Evolutionary conservation across 2,797 vertebrate genomes (phyloP), one percentile per base, ranked within the genome.

Genomic region (Enteromius fasciolatus): DNA sequence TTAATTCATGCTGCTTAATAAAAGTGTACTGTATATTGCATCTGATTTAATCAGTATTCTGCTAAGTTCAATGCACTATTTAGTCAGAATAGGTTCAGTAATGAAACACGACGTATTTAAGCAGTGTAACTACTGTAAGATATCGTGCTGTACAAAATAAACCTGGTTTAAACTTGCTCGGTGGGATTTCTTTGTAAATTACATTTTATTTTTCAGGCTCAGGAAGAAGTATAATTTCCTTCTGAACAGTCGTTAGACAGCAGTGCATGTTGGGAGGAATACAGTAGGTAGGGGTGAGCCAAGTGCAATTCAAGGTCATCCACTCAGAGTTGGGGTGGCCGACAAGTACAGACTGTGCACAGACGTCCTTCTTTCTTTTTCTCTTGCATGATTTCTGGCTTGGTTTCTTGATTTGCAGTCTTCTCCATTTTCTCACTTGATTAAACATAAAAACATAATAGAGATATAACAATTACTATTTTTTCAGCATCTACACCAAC

Each of bases 271-370:
- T 84, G 61, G 86, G 87, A 91, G 77, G 68, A 48, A 72, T 68
- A 75, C 82, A 89, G 92, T 88, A 84, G 81, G 36, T 81, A 87
- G 88, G 90, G 92, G 88, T 93, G 91, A 90, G 84, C 90, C 89
- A 87, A 92, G 88, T 89, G 83, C 89, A 88, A 78, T 64, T 25
- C 83, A 81, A 88, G 74, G 82, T 88, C 70, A 79, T 89, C 83
- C 78, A 75, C 83, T 89, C 73, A 74, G 82, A 15, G 2, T 75
- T 83, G 61, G 11, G 64, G 89, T 84, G 87, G 68, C 70, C 48
- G 25, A 39, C 82, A 80, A 69, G 52, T 78, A 69, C 77, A 85
- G 86, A 76, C 80, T 84, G 70, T 68, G 78, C 70, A 39, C 80
- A 86, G 28, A 76, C 69, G 14, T 28, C 12, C 23, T 36, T 84